Percentiles rank a stretch among this genome's conserved stretches.
These are phyloP conservation scores for Hirundo rustica DNA, from an alignment of 2,797 vertebrate genomes.

Conservation along the genomic window DNA sequence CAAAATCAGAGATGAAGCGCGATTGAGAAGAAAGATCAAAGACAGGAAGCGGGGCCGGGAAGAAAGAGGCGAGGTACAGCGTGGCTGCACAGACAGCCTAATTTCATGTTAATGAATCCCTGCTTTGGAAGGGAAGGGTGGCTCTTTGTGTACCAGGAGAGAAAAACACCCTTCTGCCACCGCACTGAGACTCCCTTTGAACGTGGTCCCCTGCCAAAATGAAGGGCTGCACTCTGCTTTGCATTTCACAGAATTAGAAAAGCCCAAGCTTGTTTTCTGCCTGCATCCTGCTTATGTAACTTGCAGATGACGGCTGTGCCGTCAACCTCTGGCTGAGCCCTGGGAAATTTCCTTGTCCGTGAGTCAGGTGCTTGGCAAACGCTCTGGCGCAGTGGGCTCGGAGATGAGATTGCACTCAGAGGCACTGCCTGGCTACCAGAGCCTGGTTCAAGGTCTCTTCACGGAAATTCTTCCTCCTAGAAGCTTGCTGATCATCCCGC, in stretches of 20 bases:
- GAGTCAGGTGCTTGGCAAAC: constrained; percentile 37
- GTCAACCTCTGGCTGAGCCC: constrained; percentile 17
- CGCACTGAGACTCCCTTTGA: not conserved
- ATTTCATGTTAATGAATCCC: constrained; percentile 29
- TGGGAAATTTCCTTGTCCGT: not conserved
- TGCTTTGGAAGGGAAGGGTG: not conserved
- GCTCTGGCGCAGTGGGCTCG: fast-evolving
- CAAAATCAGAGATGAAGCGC: not conserved
- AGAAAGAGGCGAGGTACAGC: not conserved
- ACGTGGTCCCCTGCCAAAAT: not conserved
- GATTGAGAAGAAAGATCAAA: constrained; percentile 47
- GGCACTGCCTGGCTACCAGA: not conserved
- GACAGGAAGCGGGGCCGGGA: not conserved
- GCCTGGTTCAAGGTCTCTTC: not conserved
- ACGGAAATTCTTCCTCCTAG: not conserved
- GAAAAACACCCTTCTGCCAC: not conserved
- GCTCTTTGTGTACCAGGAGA: not conserved
- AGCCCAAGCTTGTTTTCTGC: not conserved
- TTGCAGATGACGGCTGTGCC: not conserved
- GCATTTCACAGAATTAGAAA: not conserved
- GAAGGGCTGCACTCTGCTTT: not conserved
- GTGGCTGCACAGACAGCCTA: not conserved
- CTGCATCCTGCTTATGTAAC: constrained; percentile 6
- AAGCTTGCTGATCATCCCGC: not conserved
- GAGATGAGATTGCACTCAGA: not conserved